Base-by-base conservation (phyloP, 2,797 vertebrate species). In the Artibeus lituratus region DNA sequence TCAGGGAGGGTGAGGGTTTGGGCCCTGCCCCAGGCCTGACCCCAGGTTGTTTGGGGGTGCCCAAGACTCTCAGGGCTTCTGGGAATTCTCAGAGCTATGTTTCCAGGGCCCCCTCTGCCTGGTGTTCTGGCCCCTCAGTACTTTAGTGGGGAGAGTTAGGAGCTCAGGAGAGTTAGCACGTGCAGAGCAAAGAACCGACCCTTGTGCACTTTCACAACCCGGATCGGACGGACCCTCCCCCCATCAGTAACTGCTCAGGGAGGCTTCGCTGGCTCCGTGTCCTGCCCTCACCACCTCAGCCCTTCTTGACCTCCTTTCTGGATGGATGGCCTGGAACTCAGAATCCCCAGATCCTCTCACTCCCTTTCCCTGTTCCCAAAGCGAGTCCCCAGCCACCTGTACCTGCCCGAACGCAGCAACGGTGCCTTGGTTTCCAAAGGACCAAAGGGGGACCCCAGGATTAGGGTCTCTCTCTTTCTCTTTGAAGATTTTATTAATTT, bases 1-100 rank as follows among this genome's bases (percentile, higher is more conserved):
- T 47, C 8, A 1, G 8, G 2, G 19, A 2, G 22, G 7, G 21
- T 51, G 5, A 35, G 19, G 10, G 3, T 15, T 3, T 14, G 5
- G 21, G 59, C 7, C 12, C n/a, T 44, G 49, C 12, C 14, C 4
- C 57, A 15, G 29, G 35, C 24, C 18, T 5, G 55, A 3, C 72
- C 19, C 51, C 0, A 0, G 47, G 9, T 32, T 35, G 15, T 82
- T 55, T 74, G 55, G 62, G 47, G 35, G 5, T 10, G 12, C 7
- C 42, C 0, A 1, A 57, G 70, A 44, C 29, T 65, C 16, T 5
- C n/a, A 47, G 67, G 67, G 19, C 26, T 91, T 29, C 29, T 51
- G 51, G 37, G 67, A 74, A 82, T 72, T 26, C 77, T 51, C 69
- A 51, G 44, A 76, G 8, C 19, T 26, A 51, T 19, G 10, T 74